phyloP scores from a whole-genome alignment of 92 coral and sea anemone genomes.

The Anthopleura xanthogrammica region DNA sequence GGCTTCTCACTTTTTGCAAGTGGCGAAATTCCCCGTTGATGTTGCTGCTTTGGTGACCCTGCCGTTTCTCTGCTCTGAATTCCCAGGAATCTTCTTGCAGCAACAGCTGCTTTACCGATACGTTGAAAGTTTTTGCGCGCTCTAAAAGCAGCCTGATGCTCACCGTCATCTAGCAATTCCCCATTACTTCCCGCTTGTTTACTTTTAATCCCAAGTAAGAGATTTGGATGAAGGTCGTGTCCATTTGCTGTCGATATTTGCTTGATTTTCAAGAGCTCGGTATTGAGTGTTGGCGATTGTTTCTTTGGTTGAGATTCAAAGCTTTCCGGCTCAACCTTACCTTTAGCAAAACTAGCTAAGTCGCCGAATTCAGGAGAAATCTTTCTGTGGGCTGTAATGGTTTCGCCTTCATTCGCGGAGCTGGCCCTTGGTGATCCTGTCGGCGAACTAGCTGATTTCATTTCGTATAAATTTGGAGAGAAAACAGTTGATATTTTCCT shows the following conservation, averaged over 20 bases:
- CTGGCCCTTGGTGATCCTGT: neutral
- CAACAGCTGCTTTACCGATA: constrained; percentile 41
- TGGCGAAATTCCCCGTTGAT: constrained; percentile 4
- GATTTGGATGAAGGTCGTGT: constrained; percentile 36
- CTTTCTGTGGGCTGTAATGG: neutral
- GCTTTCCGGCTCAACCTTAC: neutral
- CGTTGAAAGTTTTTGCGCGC: constrained; percentile 42
- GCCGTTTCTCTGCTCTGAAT: constrained; percentile 17
- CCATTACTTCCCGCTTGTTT: constrained; percentile 23
- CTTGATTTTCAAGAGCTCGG: constrained; percentile 14
- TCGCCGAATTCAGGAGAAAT: constrained; percentile 9
- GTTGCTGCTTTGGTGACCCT: constrained; percentile 13
- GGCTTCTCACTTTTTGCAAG: constrained; percentile 18
- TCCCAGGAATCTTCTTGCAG: constrained; percentile 26
- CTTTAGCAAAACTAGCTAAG: neutral
- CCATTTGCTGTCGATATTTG: constrained; percentile 24
- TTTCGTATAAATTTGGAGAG: constrained; percentile 10
- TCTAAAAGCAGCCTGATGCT: constrained; percentile 18
- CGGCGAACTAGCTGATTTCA: neutral
- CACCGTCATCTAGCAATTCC: constrained; percentile 26
- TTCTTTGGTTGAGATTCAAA: neutral
- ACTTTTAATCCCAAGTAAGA: constrained; percentile 29
- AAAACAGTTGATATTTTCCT: constrained; percentile 29
- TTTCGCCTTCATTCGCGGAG: neutral
- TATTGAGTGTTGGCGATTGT: neutral